Evolutionary conservation across 2,113 vertebrate species (phyloP).

Genomic region (Oryzias curvinotus): DNA sequence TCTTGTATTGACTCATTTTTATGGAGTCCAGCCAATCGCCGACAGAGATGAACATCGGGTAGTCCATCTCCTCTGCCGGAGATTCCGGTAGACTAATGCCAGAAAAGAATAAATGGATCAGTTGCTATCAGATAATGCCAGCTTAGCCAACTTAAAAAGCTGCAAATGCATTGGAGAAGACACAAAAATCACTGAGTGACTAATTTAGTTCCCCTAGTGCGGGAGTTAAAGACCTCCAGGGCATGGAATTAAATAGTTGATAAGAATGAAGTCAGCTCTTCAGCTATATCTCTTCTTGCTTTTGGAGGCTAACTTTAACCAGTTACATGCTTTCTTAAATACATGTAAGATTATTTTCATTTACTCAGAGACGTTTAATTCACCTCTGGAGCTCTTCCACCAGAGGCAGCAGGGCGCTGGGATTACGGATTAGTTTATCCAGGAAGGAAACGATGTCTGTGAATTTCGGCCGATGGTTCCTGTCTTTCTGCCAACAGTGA

Average conservation of each 20-base stretch:
- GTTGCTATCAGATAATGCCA: conserved; percentile 9
- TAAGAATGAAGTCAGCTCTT: background rate
- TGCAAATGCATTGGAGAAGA: background rate
- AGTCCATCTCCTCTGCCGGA: conserved; percentile 89
- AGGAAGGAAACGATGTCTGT: conserved; percentile 92
- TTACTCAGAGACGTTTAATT: background rate
- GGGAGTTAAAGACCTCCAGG: conserved; percentile 20
- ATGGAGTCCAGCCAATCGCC: conserved; percentile 96
- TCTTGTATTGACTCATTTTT: conserved; percentile 98
- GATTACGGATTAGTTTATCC: conserved; percentile 95
- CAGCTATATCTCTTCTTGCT: background rate
- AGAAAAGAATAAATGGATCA: background rate
- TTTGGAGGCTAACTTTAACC: too few species aligned
- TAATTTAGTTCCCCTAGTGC: background rate
- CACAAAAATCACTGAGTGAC: conserved; percentile 11
- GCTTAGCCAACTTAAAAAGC: conserved; percentile 9
- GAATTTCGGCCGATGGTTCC: conserved; percentile 93
- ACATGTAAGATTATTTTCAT: too few species aligned
- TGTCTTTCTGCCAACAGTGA: conserved; percentile 97
- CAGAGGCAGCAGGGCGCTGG: conserved; percentile 89
- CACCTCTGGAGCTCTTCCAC: conserved; percentile 92
- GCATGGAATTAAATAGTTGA: background rate
- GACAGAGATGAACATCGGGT: conserved; percentile 92
- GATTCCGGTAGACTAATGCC: conserved; percentile 86
- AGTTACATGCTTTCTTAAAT: too few species aligned